Evolutionary conservation across 2,888 invertebrate genomes (phyloP).

Genomic region (Phasia obesa): DNA sequence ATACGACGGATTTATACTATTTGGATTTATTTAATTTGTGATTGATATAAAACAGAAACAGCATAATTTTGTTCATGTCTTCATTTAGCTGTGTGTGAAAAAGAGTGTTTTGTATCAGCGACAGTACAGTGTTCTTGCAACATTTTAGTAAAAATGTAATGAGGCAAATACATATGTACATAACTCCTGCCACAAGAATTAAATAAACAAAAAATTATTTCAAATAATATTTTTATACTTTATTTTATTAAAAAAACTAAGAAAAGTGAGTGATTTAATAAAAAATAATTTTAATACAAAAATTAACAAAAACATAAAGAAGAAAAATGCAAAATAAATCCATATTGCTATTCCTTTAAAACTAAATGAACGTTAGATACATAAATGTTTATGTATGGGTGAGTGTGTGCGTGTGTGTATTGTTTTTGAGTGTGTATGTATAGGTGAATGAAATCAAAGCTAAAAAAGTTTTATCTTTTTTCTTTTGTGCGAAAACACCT

Average conservation of each 20-base stretch:
- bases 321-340: not conserved
- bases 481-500: slow-evolving; percentile 53
- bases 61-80: slow-evolving; percentile 1
- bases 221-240: slow-evolving; percentile 3
- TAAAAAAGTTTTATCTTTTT: slow-evolving; percentile 17
- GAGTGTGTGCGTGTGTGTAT: not conserved
- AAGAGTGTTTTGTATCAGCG: slow-evolving; percentile 22
- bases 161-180: too few relatives aligned
- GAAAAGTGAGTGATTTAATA: slow-evolving; percentile 34
- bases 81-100: slow-evolving; percentile 15
- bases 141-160: slow-evolving; percentile 21
- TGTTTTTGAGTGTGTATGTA: slow-evolving; percentile 2
- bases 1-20: slow-evolving; percentile 22
- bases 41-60: slow-evolving; percentile 46
- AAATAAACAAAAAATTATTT: slow-evolving; percentile 12
- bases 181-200: not conserved
- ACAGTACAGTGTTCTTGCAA: slow-evolving; percentile 59
- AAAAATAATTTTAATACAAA: not conserved
- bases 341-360: slow-evolving; percentile 11
- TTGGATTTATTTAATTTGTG: slow-evolving; percentile 18
- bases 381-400: not conserved
- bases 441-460: slow-evolving; percentile 20
- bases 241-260: not conserved
- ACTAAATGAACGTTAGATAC: slow-evolving; percentile 1
- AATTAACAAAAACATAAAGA: not conserved